Conservation (phyloP, 2,797 vertebrate species). For the Tragopan temminckii region DNA sequence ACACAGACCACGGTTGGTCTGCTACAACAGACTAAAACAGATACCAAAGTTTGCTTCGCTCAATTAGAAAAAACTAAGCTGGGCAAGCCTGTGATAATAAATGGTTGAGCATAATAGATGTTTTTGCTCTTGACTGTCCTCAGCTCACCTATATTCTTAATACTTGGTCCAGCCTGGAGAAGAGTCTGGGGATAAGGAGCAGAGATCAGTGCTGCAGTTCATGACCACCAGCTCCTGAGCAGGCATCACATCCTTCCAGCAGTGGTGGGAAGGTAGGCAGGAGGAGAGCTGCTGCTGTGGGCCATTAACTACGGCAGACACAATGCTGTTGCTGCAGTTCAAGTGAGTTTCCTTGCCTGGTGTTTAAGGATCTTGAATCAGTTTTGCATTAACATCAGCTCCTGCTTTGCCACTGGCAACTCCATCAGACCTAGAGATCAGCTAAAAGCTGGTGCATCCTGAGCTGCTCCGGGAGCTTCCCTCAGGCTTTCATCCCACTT, state of each 20-base stretch:
- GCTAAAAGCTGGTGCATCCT: neutral
- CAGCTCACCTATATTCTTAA: neutral
- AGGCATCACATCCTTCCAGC: neutral
- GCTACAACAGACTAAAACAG: neutral
- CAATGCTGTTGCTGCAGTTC: neutral
- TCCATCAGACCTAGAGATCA: neutral
- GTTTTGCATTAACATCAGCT: neutral
- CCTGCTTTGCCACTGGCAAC: neutral
- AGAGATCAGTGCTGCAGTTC: neutral
- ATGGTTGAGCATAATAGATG: neutral
- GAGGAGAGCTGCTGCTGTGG: neutral
- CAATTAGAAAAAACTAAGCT: neutral
- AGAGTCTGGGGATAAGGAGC: neutral
- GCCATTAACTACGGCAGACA: neutral
- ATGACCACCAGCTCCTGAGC: neutral
- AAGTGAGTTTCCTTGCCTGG: neutral
- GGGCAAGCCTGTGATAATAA: neutral
- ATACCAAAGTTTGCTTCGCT: neutral
- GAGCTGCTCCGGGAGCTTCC: neutral
- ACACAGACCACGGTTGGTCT: neutral
- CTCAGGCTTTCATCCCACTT: neutral
- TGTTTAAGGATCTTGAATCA: neutral
- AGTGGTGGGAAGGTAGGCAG: neutral
- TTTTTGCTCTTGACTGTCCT: neutral
- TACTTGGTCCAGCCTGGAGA: neutral